A percentile compares a stretch with the other conserved stretches of the same genome.
These are phyloP conservation scores for Drosophila quinaria DNA, from an alignment of 2,888 invertebrate species.

Conservation along the genomic window DNA sequence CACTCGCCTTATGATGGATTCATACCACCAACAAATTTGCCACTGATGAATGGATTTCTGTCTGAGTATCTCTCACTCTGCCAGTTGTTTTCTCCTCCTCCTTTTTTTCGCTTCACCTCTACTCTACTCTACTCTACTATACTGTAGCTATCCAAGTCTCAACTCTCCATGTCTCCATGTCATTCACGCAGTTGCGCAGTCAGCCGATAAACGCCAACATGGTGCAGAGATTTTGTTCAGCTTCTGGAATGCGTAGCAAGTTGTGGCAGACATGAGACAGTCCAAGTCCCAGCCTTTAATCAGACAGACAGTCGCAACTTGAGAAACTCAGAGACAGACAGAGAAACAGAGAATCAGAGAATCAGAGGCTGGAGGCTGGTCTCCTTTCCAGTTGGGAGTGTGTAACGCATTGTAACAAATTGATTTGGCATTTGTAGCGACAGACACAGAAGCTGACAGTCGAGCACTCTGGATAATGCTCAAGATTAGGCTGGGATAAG, in stretches of 20 bases:
- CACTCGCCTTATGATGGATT: slow-evolving; percentile 84
- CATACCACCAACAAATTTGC: slow-evolving; percentile 86
- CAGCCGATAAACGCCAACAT: slow-evolving; percentile 75
- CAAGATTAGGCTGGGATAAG: slow-evolving; percentile 29
- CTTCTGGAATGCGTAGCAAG: slow-evolving; percentile 84
- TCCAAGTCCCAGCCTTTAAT: slow-evolving; percentile 45
- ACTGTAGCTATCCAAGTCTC: slow-evolving; percentile 20
- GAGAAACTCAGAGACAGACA: slow-evolving; percentile 21
- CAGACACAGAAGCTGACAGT: slow-evolving; percentile 51
- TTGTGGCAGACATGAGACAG: slow-evolving; percentile 67
- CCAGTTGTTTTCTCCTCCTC: slow-evolving; percentile 7
- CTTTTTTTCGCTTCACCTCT: slow-evolving; percentile 20
- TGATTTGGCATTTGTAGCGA: slow-evolving; percentile 76
- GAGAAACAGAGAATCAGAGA: background rate
- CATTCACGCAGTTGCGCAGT: slow-evolving; percentile 61
- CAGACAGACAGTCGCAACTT: slow-evolving; percentile 48
- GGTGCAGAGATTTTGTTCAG: slow-evolving; percentile 84
- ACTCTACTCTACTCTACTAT: slow-evolving; percentile 29
- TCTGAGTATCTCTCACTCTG: slow-evolving; percentile 42
- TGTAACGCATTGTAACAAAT: slow-evolving; percentile 76
- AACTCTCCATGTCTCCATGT: slow-evolving; percentile 38
- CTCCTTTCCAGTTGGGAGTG: slow-evolving; percentile 31
- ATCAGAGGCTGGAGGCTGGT: slow-evolving; percentile 13
- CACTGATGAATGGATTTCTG: slow-evolving; percentile 86
- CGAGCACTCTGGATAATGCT: slow-evolving; percentile 18